Evolutionary conservation across 2,888 invertebrate genomes (phyloP), one percentile per base, ranked within the genome.

Genomic region (Dryococelus australis): DNA sequence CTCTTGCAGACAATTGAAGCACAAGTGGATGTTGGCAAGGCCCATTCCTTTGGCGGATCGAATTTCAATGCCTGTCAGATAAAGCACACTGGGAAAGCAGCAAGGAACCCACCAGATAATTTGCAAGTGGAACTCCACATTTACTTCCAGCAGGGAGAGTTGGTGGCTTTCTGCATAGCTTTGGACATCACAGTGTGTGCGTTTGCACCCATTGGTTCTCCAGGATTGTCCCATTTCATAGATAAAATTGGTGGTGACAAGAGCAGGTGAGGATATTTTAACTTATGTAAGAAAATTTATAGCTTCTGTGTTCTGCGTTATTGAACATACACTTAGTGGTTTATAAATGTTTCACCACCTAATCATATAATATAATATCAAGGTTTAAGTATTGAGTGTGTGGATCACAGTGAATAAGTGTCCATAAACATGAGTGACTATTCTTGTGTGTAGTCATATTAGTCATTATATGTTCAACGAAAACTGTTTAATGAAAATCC

Each of bases 11-110:
- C 94, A 89, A 94, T 53, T 93, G 35, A 35, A 35, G 35, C 35
- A 35, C 35, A 35, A 35, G 35, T 35, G 35, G 35, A 35, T 35
- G 35, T 93, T 0, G 97, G 97, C 0, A 93, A 95, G 28, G 93
- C 96, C 0, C 96, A 95, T 90, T 94, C 97, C 20, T 97, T 98
- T 90, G 98, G 98, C 0, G 91, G 98, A 93, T 28, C 98, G 98
- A 93, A 94, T 98, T 35, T 35, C 35, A 35, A 35, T 35, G 35
- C 35, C 35, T 4, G 35, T 35, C 35, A 35, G 4, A 35, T 35
- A 35, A 35, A 35, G 35, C 35, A 4, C 35, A 35, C 4, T 35
- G 35, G 1, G 35, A 35, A 35, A 35, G 35, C 35, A 35, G 35
- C 35, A 35, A 35, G 35, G 35, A 35, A 3, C 35, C 35, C 35